Evolutionary conservation across 2,888 invertebrate genomes (phyloP), one percentile per base, ranked within the genome.

Genomic region (Eledona agricola): DNA sequence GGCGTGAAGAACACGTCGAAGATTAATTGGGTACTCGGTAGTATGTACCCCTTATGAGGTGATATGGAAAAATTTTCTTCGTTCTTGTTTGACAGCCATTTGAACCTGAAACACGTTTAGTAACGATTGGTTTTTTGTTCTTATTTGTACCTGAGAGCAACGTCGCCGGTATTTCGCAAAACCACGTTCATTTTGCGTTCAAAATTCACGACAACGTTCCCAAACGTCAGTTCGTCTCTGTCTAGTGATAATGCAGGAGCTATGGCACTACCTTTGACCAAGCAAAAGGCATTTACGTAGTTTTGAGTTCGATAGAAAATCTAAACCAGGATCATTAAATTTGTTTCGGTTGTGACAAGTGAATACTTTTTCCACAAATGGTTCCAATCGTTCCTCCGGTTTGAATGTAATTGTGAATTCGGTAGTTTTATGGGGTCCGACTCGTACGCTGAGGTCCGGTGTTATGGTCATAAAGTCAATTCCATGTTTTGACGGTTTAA

Each of bases 1-100:
- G 88, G 87, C 64, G 81, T 80, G 69, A 85, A 88, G 12, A 78
- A 80, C 19, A 88, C 80, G 12, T 80, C 80, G 63, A 87, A 86
- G 1, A 82, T 81, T 1, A 86, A 80, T 57, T 83, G 81, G 58
- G 81, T 82, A 17, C 81, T 83, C 0, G 87, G 81, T 2, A 85
- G 81, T 54, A 85, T 81, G 60, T 82, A 83, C 2, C 88, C 89
- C 45, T 81, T 77, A 59, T 77, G 72, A 0, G 88, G 88, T 1
- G 73, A 71, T 58, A 89, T 83, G 3, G 75, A 77, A 66, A 87
- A 88, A 60, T 83, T 80, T 1, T 74, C 72, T 25, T 69, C 66
- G 35, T 78, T 71, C 55, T 75, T 76, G 4, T 76, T 72, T 2
- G 73, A 60, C 54, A 75, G 75, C 83, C 83, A 84, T 42, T 73